These are phyloP conservation scores for Anguilla pacifica DNA, from an alignment of 2,797 vertebrate genomes.

Conservation along the genomic window DNA sequence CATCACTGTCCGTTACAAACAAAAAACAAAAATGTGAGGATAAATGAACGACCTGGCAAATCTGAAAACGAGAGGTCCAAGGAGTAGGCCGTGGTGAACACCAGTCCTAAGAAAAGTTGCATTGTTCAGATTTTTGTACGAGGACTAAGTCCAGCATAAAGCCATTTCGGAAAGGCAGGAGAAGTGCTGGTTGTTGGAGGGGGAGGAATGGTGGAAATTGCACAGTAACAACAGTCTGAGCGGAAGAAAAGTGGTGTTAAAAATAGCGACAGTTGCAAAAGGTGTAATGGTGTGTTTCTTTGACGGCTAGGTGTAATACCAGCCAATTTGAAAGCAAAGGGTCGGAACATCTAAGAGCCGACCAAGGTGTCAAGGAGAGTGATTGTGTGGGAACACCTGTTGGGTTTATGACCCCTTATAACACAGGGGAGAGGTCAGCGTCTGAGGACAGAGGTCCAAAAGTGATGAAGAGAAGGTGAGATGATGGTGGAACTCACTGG, in stretches of 20 bases:
- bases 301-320: not conserved
- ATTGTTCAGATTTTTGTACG: not conserved
- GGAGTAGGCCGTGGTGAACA: not conserved
- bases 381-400: conserved; percentile 60
- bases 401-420: conserved; percentile 45
- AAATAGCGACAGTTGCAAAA: not conserved
- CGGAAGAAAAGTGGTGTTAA: not conserved
- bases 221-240: not conserved
- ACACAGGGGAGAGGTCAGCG: conserved; percentile 32
- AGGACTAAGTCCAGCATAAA: not conserved
- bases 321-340: conserved; percentile 20
- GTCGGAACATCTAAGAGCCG: not conserved
- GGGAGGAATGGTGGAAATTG: not conserved
- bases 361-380: not conserved
- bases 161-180: not conserved
- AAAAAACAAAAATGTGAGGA: not conserved
- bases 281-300: conserved; percentile 7
- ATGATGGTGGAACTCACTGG: not conserved
- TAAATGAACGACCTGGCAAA: not conserved
- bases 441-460: not conserved
- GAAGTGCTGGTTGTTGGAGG: not conserved
- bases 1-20: not conserved
- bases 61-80: not conserved
- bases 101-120: not conserved
- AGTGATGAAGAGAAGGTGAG: not conserved